Evolutionary conservation across 2,113 vertebrate species (phyloP), one percentile per base, ranked within the genome.

Genomic region (Noctilio leporinus): DNA sequence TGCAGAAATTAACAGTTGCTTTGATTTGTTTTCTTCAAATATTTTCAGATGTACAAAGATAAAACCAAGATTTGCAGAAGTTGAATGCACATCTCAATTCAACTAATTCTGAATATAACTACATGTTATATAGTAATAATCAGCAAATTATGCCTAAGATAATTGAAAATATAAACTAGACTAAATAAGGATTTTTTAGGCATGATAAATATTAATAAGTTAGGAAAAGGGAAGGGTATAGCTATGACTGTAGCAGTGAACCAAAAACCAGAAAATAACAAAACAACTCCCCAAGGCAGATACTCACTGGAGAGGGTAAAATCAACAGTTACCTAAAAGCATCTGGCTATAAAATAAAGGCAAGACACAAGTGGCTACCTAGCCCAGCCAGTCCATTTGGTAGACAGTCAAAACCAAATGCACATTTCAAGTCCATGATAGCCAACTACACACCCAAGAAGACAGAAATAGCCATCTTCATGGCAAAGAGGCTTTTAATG

Each of bases 251-350:
- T 10, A 95, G 64, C 26, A 43, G 43, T 70, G 80, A 86, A 43
- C 28, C 78, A 83, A 84, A 96, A 80, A 17, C 3, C 24, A 85
- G 40, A 83, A 78, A 70, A 94, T 10, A 76, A 93, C 8, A 96
- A 75, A 86, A 43, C 7, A 89, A 40, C 7, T 64, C 57, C 33
- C 10, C 38, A 62, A 89, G 19, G 51, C 75, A 72, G 22, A 19
- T 12, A 86, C 24, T 62, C 26, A n/a, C 26, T n/a, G 45, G 47
- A 1, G 7, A 9, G 20, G 2, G 33, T 9, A 57, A 62, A 86
- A 53, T n/a, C 14, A 82, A 35, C 65, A 82, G 14, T 14, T 55
- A 38, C 51, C 47, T 62, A 28, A 70, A 81, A 81, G 67, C 16
- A 76, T 14, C 20, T 33, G 47, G 51, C 49, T 72, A 47, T 10